phyloP scores from a whole-genome alignment of 1,140 invertebrate species.

The Amyelois transitella region DNA sequence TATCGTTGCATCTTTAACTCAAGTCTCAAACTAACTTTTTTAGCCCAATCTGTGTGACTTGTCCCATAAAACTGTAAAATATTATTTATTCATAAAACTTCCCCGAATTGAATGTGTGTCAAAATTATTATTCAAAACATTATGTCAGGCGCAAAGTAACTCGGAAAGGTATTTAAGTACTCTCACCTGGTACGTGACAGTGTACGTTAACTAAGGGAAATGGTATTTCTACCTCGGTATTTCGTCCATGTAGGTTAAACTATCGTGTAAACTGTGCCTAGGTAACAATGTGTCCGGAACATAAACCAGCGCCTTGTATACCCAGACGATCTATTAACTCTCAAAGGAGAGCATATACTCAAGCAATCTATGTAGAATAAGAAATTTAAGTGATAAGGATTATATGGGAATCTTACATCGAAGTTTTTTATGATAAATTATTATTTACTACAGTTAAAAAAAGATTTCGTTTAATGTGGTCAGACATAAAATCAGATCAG shows the following conservation, averaged over 20 bases:
- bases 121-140: not conserved
- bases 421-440: no score
- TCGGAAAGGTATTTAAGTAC: not conserved
- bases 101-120: not conserved
- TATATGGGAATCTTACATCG: no score
- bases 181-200: not conserved
- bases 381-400: no score
- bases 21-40: no score
- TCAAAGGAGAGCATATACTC: not conserved
- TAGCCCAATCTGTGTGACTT: no score
- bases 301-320: not conserved
- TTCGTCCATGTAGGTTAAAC: not conserved
- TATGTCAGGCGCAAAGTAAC: not conserved
- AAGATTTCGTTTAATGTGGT: no score
- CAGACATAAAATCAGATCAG: no score
- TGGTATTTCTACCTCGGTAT: not conserved
- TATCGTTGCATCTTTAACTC: no score
- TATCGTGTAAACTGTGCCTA: not conserved
- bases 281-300: not conserved
- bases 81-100: no score
- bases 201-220: not conserved
- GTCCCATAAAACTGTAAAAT: no score
- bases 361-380: no score
- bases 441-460: no score
- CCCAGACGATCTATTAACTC: not conserved